Evolutionary conservation across 1,140 invertebrate genomes (phyloP), one percentile per base, ranked within the genome.

Genomic region (Chionoecetes opilio): DNA sequence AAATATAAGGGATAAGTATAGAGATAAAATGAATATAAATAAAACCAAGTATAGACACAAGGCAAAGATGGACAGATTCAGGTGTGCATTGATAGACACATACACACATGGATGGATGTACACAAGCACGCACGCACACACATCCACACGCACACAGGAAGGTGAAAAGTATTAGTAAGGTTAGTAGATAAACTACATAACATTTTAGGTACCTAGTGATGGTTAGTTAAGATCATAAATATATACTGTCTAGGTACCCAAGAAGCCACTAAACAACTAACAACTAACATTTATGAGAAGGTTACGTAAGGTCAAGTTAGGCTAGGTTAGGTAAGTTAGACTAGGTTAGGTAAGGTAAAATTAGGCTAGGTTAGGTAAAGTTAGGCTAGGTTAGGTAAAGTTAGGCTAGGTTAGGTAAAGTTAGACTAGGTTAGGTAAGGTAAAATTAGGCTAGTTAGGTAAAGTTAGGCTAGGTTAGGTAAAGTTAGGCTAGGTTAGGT

Each of bases 131-230:
- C 46, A 53, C 38, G 14, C 38, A 41, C 38, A 41, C 38, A 41
- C 14, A 41, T 14, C 3, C 46, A 53, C 46, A 53, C 11, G 11
- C 11, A 9, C 11, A 53, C n/a, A 53, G 21, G 11, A 53, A 53
- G 46, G n/a, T n/a, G n/a, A n/a, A n/a, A n/a, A 75, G 63, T 75
- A 75, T 75, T 75, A 75, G 63, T 75, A 75, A 26, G n/a, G 63
- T 75, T 75, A n/a, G 63, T 75, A 75, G 26, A n/a, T 75, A 75
- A 75, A n/a, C 3, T n/a, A 75, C 21, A 75, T 26, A 75, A n/a
- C 6, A 75, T 21, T 21, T 75, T 75, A 75, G n/a, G 21, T 46
- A 46, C n/a, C 1, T 75, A 75, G 63, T 75, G n/a, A 6, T 75
- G 14, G n/a, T 75, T 75, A 5, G 63, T 75, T 75, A 75, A n/a